Evolutionary conservation across 2,113 vertebrate genomes (phyloP), one percentile per base, ranked within the genome.

Genomic region (Lepisosteus osseus): DNA sequence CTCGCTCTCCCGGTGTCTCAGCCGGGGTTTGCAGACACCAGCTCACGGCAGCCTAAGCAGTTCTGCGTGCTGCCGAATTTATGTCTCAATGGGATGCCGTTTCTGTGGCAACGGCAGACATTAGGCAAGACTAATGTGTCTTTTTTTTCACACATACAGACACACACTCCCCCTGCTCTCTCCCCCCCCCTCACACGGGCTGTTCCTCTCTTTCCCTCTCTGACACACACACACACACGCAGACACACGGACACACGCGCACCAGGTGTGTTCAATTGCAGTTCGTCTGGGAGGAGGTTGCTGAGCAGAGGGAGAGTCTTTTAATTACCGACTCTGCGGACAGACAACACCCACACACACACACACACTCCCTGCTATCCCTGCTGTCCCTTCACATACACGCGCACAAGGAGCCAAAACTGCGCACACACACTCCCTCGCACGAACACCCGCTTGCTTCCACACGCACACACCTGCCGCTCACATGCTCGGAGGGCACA

Each of bases 91-190:
- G 80, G 83, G 84, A 89, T 82, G 78, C 85, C 79, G 89, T 92
- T 93, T 75, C 91, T 82, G 84, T 84, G 81, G 88, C 82, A 93
- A 93, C 90, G 70, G 3, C 8, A 81, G 54, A 88, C 87, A 88
- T 91, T 91, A 90, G 91, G 88, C 72, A 88, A 86, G 81, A 85
- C 80, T 76, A 77, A 87, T 84, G 80, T 72, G 76, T 74, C 1
- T 51, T 51, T 51, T 51, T 82, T 84, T 76, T 80, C 83, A 78
- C 75, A 74, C 43, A 77, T 79, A 82, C 75, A 77, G 3, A 15
- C 68, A 51, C 47, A 51, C 47, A 51, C 47, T 29, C 29, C 5
- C 47, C 4, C 59, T 6, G 17, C 59, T 29, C 29, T 29, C 59
- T 29, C 59, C 59, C 59, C 13, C 59, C 1, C 2, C 47, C 9